These are phyloP conservation scores for Oryzias sinensis DNA, from an alignment of 2,797 vertebrate species.

Conservation along the genomic window DNA sequence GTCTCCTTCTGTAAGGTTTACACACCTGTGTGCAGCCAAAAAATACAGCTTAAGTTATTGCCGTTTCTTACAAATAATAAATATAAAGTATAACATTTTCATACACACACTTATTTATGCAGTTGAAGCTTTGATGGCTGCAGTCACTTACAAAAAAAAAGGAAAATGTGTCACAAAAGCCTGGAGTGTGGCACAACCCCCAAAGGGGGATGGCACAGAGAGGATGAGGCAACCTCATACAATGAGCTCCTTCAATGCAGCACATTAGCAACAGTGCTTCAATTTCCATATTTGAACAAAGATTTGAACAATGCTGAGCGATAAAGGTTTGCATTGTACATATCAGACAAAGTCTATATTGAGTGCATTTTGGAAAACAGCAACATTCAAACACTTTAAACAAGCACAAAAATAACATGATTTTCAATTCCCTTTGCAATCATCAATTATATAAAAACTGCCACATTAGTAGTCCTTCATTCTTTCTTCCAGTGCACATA, in stretches of 20 bases:
- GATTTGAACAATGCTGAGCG: too few species aligned
- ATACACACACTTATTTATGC: constrained; percentile 30
- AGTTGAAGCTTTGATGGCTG: constrained; percentile 20
- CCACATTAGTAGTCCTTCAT: constrained; percentile 1
- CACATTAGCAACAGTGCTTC: too few species aligned
- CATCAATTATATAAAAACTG: constrained; percentile 2
- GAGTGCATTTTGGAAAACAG: background rate
- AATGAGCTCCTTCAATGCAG: too few species aligned
- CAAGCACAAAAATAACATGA: constrained; percentile 2
- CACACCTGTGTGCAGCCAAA: constrained; percentile 25
- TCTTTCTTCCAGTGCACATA: background rate
- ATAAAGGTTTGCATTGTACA: too few species aligned
- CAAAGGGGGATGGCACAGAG: too few species aligned
- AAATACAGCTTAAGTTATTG: background rate
- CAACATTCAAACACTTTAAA: background rate
- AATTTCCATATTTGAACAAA: too few species aligned
- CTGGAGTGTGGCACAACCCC: constrained; percentile 9
- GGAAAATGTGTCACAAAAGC: constrained; percentile 18
- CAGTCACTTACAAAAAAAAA: constrained; percentile 36
- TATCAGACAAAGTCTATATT: background rate
- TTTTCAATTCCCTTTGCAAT: constrained; percentile 28
- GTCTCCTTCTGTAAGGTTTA: constrained; percentile 11
- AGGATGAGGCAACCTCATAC: too few species aligned
- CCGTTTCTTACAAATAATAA: constrained; percentile 55
- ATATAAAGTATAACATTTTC: constrained; percentile 45